phyloP scores from a whole-genome alignment of 2,113 vertebrate species.

The Mixornis gularis region DNA sequence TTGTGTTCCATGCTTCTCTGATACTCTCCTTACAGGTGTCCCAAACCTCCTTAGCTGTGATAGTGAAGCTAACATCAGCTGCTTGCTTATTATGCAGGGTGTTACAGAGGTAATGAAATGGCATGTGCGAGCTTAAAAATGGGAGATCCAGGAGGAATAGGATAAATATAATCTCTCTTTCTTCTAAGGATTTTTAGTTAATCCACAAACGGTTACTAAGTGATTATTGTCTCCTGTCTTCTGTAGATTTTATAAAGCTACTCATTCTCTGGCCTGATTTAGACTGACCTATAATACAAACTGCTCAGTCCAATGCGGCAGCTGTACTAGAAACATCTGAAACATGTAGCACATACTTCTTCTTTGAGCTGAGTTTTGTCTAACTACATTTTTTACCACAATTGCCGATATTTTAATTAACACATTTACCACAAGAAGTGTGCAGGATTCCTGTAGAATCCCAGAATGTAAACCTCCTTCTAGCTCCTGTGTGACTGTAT shows the following conservation, averaged over 20 bases:
- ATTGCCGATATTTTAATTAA: not conserved
- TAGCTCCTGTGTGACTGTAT: not conserved
- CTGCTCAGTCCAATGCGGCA: not conserved
- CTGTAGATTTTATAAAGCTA: not conserved
- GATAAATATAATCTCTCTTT: not conserved
- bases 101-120: not conserved
- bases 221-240: not conserved
- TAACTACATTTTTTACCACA: not conserved
- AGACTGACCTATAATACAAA: not conserved
- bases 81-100: rapidly evolving
- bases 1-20: not conserved
- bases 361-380: not conserved
- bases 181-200: not conserved
- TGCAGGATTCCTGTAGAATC: not conserved
- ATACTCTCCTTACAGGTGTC: not conserved
- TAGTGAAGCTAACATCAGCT: not conserved
- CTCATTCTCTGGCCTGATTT: not conserved
- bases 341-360: not conserved
- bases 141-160: not conserved
- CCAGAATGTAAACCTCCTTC: not conserved
- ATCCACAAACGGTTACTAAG: not conserved
- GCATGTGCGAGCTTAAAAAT: not conserved
- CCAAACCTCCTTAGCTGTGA: not conserved
- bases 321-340: not conserved
- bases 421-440: not conserved